phyloP scores from a whole-genome alignment of 2,113 vertebrate genomes.

The Hypocryptadius cinnamomeus region DNA sequence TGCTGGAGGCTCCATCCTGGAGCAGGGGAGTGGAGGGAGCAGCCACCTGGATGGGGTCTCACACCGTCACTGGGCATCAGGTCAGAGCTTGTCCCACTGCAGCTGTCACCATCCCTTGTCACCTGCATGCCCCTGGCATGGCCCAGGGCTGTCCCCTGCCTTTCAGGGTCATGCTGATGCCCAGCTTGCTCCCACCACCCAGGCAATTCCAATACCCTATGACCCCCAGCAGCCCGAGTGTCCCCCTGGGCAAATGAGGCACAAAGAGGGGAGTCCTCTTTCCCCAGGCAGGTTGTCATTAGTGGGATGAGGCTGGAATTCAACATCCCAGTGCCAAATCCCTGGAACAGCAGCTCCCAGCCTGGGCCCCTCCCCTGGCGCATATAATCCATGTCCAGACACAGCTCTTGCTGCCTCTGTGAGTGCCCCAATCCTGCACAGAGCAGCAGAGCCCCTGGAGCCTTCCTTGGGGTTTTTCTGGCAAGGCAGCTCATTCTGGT shows the following conservation, averaged over 20 bases:
- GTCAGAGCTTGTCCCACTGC: neutral
- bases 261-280: neutral
- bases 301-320: neutral
- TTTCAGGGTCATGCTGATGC: neutral
- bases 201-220: neutral
- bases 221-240: fast-evolving
- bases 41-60: neutral
- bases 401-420: neutral
- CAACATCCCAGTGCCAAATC: neutral
- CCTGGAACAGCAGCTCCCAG: neutral
- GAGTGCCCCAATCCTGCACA: neutral
- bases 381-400: fast-evolving
- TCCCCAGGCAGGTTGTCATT: neutral
- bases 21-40: neutral
- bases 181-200: neutral
- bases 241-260: neutral
- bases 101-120: neutral
- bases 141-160: neutral
- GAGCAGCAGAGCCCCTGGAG: neutral
- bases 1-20: neutral
- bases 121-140: neutral
- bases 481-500: neutral
- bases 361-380: neutral
- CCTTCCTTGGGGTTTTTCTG: neutral
- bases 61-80: neutral